Evolutionary conservation across 2,888 invertebrate species (phyloP).

Genomic region (Gisinianus flammeolus): DNA sequence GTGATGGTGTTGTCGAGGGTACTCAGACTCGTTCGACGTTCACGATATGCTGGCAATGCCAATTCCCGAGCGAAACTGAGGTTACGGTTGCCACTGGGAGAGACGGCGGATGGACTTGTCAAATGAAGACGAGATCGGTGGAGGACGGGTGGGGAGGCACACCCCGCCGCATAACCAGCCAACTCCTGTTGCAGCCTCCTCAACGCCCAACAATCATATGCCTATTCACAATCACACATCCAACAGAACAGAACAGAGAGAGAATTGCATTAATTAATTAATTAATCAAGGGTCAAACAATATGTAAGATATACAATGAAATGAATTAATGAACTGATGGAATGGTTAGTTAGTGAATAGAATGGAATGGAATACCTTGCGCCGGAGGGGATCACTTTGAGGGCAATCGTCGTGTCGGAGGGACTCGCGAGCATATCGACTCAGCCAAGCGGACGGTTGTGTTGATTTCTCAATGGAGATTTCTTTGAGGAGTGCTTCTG

Average conservation of each 20-base stretch:
- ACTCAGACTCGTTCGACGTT: conserved; percentile 22
- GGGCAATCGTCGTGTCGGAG: conserved; percentile 55
- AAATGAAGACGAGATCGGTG: conserved; percentile 55
- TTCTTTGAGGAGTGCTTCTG: conserved; percentile 56
- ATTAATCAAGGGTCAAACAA: too few species aligned
- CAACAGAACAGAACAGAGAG: not conserved
- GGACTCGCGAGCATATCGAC: conserved; percentile 25
- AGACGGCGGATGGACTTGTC: conserved; percentile 37
- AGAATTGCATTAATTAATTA: too few species aligned
- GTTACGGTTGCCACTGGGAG: conserved; percentile 48
- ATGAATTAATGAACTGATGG: not conserved
- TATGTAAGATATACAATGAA: not conserved
- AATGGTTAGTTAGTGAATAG: not conserved
- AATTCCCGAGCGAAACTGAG: conserved; percentile 25
- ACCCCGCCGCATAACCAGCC: conserved; percentile 57
- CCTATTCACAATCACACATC: conserved; percentile 44
- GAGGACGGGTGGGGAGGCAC: conserved; percentile 57
- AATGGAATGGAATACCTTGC: conserved; percentile 50
- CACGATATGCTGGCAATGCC: conserved; percentile 14
- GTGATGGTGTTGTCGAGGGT: too few species aligned
- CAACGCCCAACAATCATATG: conserved; percentile 59
- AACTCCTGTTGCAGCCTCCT: conserved; percentile 57
- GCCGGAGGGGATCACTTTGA: conserved; percentile 58
- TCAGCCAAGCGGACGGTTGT: conserved; percentile 29
- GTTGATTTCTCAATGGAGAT: conserved; percentile 50